These are phyloP conservation scores for Drosophila helvetica DNA, from an alignment of 2,888 invertebrate species.

Conservation along the genomic window DNA sequence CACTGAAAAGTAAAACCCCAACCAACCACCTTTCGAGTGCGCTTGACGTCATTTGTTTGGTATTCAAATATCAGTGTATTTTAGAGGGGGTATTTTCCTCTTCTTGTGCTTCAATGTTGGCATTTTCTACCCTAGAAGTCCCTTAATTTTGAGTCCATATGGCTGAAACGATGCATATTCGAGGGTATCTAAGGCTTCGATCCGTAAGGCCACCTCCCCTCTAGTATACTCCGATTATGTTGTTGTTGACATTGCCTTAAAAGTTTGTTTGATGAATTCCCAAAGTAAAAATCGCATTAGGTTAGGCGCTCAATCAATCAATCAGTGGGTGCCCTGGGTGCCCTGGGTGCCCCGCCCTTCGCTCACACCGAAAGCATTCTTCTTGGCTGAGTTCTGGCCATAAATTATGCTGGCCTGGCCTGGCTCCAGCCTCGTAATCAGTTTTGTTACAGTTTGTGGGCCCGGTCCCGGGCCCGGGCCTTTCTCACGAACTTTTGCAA, in stretches of 20 bases:
- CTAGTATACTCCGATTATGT: background rate
- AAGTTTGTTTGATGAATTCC: conserved; percentile 48
- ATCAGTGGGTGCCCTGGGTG: conserved; percentile 34
- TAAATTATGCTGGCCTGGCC: conserved; percentile 66
- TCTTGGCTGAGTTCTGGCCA: conserved; percentile 45
- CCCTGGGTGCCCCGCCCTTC: background rate
- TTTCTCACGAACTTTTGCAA: conserved; percentile 68
- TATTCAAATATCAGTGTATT: background rate
- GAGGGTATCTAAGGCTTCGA: background rate
- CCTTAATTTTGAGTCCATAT: no score
- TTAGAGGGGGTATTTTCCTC: background rate
- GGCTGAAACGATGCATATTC: background rate
- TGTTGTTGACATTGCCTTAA: conserved; percentile 17
- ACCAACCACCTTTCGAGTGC: conserved; percentile 20
- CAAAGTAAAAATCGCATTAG: conserved; percentile 54
- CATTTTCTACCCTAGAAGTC: background rate
- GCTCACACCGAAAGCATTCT: conserved; percentile 17
- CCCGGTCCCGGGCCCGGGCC: conserved; percentile 16
- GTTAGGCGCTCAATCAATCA: conserved; percentile 55
- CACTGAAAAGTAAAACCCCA: conserved; percentile 28
- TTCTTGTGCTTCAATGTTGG: background rate
- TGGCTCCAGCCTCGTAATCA: conserved; percentile 58
- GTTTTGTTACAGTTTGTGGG: conserved; percentile 72
- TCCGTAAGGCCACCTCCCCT: background rate
- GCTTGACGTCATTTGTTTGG: conserved; percentile 58